phyloP scores from a whole-genome alignment of 2,113 vertebrate genomes.

The Myodes glareolus region DNA sequence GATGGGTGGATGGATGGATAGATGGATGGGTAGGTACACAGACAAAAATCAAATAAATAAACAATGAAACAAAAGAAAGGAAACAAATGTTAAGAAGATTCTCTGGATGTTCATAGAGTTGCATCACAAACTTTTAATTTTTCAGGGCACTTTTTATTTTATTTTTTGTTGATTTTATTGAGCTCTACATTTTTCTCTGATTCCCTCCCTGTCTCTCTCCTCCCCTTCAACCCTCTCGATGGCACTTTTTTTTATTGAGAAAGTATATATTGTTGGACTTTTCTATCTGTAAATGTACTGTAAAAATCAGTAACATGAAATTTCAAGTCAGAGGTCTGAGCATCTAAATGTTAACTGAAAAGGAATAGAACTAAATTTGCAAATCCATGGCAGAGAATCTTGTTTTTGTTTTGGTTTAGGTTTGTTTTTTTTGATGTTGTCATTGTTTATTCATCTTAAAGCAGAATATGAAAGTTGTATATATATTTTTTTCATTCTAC shows the following conservation, averaged over 20 bases:
- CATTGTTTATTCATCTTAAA: neutral
- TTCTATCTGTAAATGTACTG: slow-evolving; percentile 1
- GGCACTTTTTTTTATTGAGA: slow-evolving; percentile 1
- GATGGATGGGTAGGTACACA: no score
- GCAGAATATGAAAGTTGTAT: neutral
- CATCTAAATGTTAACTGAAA: neutral
- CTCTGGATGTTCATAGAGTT: neutral
- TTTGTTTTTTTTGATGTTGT: no score
- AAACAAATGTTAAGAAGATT: neutral
- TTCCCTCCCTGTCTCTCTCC: no score
- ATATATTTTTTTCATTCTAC: neutral
- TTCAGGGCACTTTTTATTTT: neutral
- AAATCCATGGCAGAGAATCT: neutral
- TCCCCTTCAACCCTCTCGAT: no score
- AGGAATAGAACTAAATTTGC: slow-evolving; percentile 18
- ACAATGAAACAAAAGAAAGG: no score
- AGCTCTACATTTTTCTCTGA: no score
- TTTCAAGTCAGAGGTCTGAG: neutral
- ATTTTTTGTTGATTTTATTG: no score
- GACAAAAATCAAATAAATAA: no score
- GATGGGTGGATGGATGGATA: neutral
- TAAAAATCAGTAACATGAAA: neutral
- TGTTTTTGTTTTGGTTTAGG: neutral
- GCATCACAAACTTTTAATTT: neutral
- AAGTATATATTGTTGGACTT: neutral